Percentiles rank a stretch among this genome's conserved stretches.
Conservation (phyloP, 2,888 invertebrate genomes). For the Mesoligia furuncula region DNA sequence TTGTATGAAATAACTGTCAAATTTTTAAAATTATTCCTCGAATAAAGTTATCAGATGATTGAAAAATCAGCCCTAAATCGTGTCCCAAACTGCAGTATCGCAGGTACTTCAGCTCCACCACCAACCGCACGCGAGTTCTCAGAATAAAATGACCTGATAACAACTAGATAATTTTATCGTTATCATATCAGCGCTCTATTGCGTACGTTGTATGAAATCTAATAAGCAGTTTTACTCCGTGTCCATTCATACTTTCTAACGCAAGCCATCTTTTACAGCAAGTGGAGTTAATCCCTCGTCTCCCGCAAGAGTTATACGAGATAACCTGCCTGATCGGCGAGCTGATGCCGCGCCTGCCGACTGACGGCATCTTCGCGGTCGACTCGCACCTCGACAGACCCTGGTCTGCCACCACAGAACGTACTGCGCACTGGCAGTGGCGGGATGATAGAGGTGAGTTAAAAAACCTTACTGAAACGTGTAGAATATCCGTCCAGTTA, state of each 20-base stretch:
- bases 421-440: conserved; percentile 99
- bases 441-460: conserved; percentile 95
- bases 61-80: too few species aligned
- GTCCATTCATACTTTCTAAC: neutral
- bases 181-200: neutral
- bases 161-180: neutral
- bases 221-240: neutral
- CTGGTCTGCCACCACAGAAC: conserved; percentile 94
- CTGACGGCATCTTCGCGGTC: conserved; percentile 98
- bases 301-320: conserved; percentile 99
- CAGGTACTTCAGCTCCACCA: neutral
- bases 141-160: neutral
- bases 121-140: too few species aligned
- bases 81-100: neutral
- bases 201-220: neutral
- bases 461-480: too few species aligned
- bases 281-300: conserved; percentile 96
- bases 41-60: too few species aligned
- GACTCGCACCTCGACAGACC: conserved; percentile 96
- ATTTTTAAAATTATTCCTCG: too few species aligned
- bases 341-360: conserved; percentile 98
- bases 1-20: too few species aligned
- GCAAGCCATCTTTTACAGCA: conserved; percentile 77
- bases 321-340: conserved; percentile 99
- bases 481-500: neutral